A percentile compares a stretch with the other conserved stretches of the same genome.
Conservation (phyloP, 2,888 invertebrate genomes). For the Ophioninae sp. region DNA sequence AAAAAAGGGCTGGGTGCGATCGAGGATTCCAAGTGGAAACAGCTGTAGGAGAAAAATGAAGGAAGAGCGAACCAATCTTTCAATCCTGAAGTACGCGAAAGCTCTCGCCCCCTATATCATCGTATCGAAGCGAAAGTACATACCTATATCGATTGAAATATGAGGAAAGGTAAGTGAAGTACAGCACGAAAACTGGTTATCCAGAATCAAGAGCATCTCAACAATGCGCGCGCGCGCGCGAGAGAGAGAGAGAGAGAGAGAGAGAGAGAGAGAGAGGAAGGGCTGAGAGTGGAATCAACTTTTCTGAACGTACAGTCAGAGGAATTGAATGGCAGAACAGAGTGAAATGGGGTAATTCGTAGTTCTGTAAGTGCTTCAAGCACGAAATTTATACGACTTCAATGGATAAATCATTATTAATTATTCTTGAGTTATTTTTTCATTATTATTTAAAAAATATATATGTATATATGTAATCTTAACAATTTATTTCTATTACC, state of each 20-base stretch:
- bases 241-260: slow-evolving; percentile 17
- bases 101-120: slow-evolving; percentile 36
- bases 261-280: slow-evolving; percentile 7
- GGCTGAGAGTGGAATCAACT: neutral
- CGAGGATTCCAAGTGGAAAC: neutral
- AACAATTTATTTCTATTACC: too few species aligned
- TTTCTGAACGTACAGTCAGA: neutral
- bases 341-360: slow-evolving; percentile 10
- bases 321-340: neutral
- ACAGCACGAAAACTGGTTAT: slow-evolving; percentile 19
- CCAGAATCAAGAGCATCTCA: slow-evolving; percentile 45
- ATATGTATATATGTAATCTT: too few species aligned
- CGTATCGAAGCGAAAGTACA: slow-evolving; percentile 4
- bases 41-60: neutral
- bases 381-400: slow-evolving; percentile 2
- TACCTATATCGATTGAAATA: neutral
- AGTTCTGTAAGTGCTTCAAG: slow-evolving; percentile 8
- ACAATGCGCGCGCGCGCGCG: neutral
- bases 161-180: neutral
- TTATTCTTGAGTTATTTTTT: too few species aligned
- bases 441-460: too few species aligned
- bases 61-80: slow-evolving; percentile 49
- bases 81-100: slow-evolving; percentile 51
- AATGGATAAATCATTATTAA: neutral
- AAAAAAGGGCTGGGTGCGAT: neutral